Evolutionary conservation across 2,797 vertebrate species (phyloP), one percentile per base, ranked within the genome.

Genomic region (Eulemur coronatus): DNA sequence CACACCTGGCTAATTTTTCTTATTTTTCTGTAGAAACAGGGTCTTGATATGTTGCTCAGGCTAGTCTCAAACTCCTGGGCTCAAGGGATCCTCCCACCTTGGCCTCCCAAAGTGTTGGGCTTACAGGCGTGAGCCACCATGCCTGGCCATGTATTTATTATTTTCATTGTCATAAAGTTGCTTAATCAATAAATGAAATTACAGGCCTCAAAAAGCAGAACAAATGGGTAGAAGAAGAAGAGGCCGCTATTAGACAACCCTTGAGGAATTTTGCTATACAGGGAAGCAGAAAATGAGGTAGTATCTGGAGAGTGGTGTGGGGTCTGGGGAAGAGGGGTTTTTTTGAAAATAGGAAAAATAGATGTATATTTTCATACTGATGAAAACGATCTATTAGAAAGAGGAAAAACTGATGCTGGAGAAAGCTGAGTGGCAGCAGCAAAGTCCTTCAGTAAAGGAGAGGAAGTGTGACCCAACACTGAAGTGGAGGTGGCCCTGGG

Each of bases 151-250:
- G 26, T 50, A 15, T 30, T 90, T 73, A 75, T 94, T 72, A 46
- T 61, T 96, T 90, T 78, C 79, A 30, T 82, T 94, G 75, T 78
- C 63, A 61, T 76, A 38, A 87, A 93, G 70, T 92, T 93, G 69
- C 86, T 80, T 89, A 92, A 50, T 84, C 87, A 93, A 46, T 89
- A 63, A 76, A 91, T 95, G 73, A 89, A 94, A 91, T 73, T 72
- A 91, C 81, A 91, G 79, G 14, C 75, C 50, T 69, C 55, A 55
- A 91, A 89, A 75, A 61, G 30, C 82, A 84, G 81, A 91, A 67
- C 38, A 61, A 61, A 67, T 92, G 95, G 80, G 87, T 84, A 75
- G 75, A 93, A 67, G 79, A 48, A 26, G 38, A 46, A 75, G 69
- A 84, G 59, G 28, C 38, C 52, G 48, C 75, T 33, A 55, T 96